Evolutionary conservation across 92 coral and sea anemone species (phyloP), one percentile per base, ranked within the genome.

Genomic region (Isaurus tuberculatus): DNA sequence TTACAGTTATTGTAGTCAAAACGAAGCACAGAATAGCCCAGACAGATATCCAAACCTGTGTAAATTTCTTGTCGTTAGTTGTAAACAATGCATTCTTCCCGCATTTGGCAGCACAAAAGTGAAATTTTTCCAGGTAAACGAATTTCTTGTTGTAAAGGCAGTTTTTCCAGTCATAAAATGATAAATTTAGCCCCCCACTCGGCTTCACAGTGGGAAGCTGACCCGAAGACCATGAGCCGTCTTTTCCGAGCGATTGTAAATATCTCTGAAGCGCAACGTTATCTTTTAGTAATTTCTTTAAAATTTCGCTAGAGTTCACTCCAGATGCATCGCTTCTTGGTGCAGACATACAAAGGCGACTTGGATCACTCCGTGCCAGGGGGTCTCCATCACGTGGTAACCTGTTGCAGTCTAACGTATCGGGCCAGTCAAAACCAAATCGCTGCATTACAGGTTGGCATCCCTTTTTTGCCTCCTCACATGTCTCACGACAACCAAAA

Each of bases 361-460:
- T 91, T 0, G 95, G 90, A 43, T 90, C 93, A 49, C 85, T 91
- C 87, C 90, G 91, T 20, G 93, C 91, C 46, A 73, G 48, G 1
- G 97, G 91, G 67, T 93, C 94, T 8, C 83, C 91, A 60, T 91
- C 81, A 68, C 65, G 49, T 2, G 97, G 97, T 70, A 97, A 90
- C 34, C 85, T 80, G 28, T 55, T 84, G 65, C 99, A 97, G 34
- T 97, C 94, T 20, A 97, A 80, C 13, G 89, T 85, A 10, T 87
- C 98, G 10, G 99, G 99, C 99, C 99, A 97, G 80, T 90, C 91
- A 57, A 92, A 97, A 26, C 99, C 99, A 29, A 97, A 94, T n/a
- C 79, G 83, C 58, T 84, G 73, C 97, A 97, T 90, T 75, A 97
- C 86, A 0, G 92, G 92, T 2, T 86, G 46, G 33, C 99, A 97